phyloP scores from a whole-genome alignment of 2,888 invertebrate genomes.

The Prenolepis imparis region DNA sequence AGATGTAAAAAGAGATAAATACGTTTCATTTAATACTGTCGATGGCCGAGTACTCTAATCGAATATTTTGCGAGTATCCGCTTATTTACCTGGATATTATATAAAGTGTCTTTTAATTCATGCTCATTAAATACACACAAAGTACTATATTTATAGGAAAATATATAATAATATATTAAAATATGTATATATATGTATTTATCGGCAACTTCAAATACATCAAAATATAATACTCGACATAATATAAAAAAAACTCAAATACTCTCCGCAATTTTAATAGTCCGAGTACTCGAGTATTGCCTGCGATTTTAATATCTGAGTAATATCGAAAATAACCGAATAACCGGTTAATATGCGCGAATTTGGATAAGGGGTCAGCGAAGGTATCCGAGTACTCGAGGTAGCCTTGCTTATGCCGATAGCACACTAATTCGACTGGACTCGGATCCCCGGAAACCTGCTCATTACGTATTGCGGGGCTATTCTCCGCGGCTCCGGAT shows the following conservation, averaged over 20 bases:
- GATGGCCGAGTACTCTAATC: slow-evolving; percentile 25
- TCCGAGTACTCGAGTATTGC: not conserved
- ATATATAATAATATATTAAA: not conserved
- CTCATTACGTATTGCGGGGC: slow-evolving; percentile 25
- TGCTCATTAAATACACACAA: not conserved
- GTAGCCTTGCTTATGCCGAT: not conserved
- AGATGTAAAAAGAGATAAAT: not conserved
- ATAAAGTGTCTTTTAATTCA: not conserved
- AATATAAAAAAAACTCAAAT: not conserved
- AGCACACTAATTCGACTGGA: not conserved
- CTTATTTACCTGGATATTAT: not conserved
- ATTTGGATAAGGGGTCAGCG: too few relatives aligned
- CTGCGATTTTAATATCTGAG: not conserved
- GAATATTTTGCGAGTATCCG: too few relatives aligned
- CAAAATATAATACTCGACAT: not conserved
- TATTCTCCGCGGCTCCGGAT: slow-evolving; percentile 18
- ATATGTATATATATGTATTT: not conserved
- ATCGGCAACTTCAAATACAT: not conserved
- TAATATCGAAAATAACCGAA: too few relatives aligned
- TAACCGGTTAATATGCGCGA: not conserved
- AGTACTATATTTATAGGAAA: not conserved
- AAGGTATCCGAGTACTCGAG: too few relatives aligned
- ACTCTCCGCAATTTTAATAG: not conserved
- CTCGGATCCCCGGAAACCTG: not conserved
- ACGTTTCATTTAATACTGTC: slow-evolving; percentile 27